These are phyloP conservation scores for Adineta ricciae DNA, from an alignment of 2,888 invertebrate genomes.

Conservation along the genomic window DNA sequence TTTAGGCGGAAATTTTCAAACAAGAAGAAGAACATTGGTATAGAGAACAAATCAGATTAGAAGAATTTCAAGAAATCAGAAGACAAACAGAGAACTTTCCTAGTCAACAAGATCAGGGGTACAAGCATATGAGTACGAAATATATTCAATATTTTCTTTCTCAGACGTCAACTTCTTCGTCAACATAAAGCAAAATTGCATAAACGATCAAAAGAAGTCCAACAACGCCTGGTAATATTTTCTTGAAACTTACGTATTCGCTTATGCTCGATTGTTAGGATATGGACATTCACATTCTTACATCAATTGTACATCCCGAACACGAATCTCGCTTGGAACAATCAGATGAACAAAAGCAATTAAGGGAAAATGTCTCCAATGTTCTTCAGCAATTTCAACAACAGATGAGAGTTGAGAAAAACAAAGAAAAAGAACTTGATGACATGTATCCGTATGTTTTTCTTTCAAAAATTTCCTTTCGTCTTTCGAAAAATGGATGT, in stretches of 20 bases:
- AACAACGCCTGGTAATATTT: slow-evolving; percentile 44
- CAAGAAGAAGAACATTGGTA: slow-evolving; percentile 41
- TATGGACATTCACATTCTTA: slow-evolving; percentile 42
- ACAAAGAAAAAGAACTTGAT: slow-evolving; percentile 48
- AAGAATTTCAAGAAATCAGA: slow-evolving; percentile 41
- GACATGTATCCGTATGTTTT: slow-evolving; percentile 46
- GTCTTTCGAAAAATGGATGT: slow-evolving; percentile 15
- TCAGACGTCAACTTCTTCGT: slow-evolving; percentile 44
- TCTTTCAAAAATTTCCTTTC: not conserved
- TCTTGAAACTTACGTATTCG: no score
- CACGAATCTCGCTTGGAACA: slow-evolving; percentile 38
- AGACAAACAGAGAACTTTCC: slow-evolving; percentile 40
- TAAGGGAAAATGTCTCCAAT: slow-evolving; percentile 46
- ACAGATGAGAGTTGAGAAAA: slow-evolving; percentile 46
- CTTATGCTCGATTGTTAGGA: slow-evolving; percentile 38
- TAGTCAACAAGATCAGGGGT: slow-evolving; percentile 45
- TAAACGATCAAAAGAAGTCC: slow-evolving; percentile 44
- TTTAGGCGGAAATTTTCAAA: slow-evolving; percentile 41
- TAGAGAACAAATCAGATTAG: slow-evolving; percentile 43
- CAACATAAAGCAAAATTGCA: slow-evolving; percentile 48
- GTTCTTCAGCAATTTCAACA: slow-evolving; percentile 49
- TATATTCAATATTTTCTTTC: no score
- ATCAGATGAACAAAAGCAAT: slow-evolving; percentile 37
- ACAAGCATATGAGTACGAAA: no score
- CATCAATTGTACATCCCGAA: slow-evolving; percentile 42